These are phyloP conservation scores for Peromyscus melanophrys DNA, from an alignment of 2,797 vertebrate species.

Conservation along the genomic window DNA sequence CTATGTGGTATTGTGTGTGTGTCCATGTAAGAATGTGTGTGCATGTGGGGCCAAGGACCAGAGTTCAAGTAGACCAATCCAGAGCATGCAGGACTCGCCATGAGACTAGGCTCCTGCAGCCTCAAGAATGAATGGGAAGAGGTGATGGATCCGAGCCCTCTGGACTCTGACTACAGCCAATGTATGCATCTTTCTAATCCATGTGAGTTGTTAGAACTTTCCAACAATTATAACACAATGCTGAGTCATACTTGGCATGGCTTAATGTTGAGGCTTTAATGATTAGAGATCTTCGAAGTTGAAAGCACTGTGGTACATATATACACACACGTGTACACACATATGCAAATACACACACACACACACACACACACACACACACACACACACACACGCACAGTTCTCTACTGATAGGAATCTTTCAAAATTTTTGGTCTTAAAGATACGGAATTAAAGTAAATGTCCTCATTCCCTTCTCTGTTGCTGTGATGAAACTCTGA, in stretches of 20 bases:
- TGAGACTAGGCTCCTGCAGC: background rate
- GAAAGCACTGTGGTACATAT: background rate
- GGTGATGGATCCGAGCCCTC: background rate
- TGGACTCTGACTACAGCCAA: background rate
- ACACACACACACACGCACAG: too few relatives aligned
- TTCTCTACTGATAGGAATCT: background rate
- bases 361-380: background rate
- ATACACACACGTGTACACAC: background rate
- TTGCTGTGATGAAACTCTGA: background rate
- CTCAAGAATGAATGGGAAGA: background rate
- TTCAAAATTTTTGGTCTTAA: background rate
- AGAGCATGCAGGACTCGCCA: too few relatives aligned
- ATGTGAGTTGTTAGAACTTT: background rate
- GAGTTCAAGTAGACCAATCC: background rate
- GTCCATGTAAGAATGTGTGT: background rate
- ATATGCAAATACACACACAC: background rate
- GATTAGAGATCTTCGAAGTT: background rate
- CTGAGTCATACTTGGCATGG: background rate
- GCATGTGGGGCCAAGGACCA: too few relatives aligned
- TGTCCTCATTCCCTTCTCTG: background rate
- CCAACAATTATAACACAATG: background rate
- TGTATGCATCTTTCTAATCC: background rate
- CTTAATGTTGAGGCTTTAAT: background rate
- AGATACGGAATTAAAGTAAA: background rate
- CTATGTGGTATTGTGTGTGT: background rate